Conservation (phyloP, 2,888 invertebrate genomes). For the Emmelina monodactyla region DNA sequence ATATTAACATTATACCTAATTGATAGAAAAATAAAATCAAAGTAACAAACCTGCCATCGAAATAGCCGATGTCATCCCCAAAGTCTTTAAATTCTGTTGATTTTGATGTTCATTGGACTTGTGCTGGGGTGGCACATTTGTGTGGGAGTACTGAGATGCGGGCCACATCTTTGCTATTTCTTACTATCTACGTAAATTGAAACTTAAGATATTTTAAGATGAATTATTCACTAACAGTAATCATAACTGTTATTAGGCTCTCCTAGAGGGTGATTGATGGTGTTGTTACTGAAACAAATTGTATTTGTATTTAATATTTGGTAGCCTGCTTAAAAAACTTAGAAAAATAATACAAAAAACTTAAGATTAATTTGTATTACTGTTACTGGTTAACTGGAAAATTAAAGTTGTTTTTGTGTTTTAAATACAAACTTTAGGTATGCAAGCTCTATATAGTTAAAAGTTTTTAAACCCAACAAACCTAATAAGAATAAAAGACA, state of each 20-base stretch:
- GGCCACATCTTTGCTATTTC: slow-evolving; percentile 61
- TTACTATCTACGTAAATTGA: slow-evolving; percentile 5
- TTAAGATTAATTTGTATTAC: too few species aligned
- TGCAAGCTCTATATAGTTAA: too few species aligned
- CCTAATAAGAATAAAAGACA: too few species aligned
- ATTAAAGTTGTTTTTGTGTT: too few species aligned
- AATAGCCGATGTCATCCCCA: slow-evolving; percentile 96
- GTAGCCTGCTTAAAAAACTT: too few species aligned
- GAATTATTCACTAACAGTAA: neutral
- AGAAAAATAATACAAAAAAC: too few species aligned
- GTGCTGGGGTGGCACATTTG: slow-evolving; percentile 32
- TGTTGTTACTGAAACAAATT: slow-evolving; percentile 24
- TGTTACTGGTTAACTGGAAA: too few species aligned
- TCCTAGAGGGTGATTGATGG: slow-evolving; percentile 27
- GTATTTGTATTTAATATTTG: slow-evolving; percentile 17
- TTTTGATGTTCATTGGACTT: slow-evolving; percentile 56
- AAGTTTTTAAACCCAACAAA: too few species aligned
- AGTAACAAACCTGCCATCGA: slow-evolving; percentile 76
- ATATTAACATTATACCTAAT: too few species aligned
- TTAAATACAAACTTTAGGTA: too few species aligned
- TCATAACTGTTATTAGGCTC: too few species aligned
- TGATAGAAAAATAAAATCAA: too few species aligned
- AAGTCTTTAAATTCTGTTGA: slow-evolving; percentile 68
- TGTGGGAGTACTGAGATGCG: slow-evolving; percentile 55
- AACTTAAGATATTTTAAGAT: slow-evolving; percentile 3